Percentiles rank a stretch among this genome's conserved stretches.
Conservation (phyloP, 1,140 invertebrate species). For the Leguminivora glycinivorella region DNA sequence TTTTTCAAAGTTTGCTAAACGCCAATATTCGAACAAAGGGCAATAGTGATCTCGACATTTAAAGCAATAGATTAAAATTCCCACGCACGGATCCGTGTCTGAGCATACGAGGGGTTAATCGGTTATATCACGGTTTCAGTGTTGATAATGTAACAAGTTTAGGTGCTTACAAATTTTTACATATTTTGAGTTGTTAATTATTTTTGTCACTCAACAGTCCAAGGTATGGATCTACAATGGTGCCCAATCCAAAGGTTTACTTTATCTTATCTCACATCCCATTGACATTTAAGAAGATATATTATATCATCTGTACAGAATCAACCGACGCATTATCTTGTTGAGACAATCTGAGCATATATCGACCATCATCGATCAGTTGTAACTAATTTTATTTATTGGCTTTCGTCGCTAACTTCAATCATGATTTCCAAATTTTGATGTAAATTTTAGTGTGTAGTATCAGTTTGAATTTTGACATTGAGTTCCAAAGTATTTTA, state of each 20-base stretch:
- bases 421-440: background rate
- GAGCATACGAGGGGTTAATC: too few species aligned
- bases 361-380: background rate
- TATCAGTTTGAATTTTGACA: background rate
- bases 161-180: background rate
- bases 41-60: too few species aligned
- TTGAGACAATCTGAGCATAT: background rate
- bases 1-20: too few species aligned
- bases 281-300: background rate
- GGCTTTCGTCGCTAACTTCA: background rate
- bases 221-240: constrained; percentile 18
- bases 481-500: background rate
- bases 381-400: background rate
- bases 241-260: constrained; percentile 4
- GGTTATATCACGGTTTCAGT: too few species aligned
- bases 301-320: background rate
- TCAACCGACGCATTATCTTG: background rate
- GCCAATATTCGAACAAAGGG: too few species aligned
- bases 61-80: too few species aligned
- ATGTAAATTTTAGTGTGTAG: background rate
- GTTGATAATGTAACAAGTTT: too few species aligned
- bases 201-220: background rate
- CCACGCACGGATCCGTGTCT: too few species aligned
- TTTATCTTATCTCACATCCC: background rate
- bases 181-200: constrained; percentile 2